Conservation (phyloP, 2,888 invertebrate species). For the Tipula confusa region DNA sequence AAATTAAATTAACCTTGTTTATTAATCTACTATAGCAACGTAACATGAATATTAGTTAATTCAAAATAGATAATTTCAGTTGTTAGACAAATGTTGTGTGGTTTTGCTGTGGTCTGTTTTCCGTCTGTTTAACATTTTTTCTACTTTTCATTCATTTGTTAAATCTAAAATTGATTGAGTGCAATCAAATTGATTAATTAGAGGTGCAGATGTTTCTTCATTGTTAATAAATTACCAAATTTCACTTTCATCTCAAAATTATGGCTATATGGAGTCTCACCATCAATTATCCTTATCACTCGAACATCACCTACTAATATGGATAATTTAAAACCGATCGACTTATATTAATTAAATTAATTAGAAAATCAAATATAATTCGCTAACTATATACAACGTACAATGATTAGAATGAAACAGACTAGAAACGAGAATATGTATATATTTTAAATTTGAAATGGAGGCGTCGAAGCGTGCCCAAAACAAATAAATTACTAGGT, state of each 20-base stretch:
- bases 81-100: background rate
- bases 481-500: background rate
- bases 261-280: background rate
- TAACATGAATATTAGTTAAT: background rate
- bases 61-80: background rate
- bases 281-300: background rate
- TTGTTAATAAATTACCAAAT: background rate
- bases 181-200: background rate
- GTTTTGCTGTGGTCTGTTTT: background rate
- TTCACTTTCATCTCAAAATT: background rate
- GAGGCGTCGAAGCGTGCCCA: background rate
- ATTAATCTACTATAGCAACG: background rate
- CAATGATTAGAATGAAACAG: background rate
- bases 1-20: constrained; percentile 9
- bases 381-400: background rate
- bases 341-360: background rate
- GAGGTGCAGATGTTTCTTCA: background rate
- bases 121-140: background rate
- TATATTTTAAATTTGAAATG: background rate
- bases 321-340: too few relatives aligned
- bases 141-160: background rate
- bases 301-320: background rate
- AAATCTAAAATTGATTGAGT: background rate
- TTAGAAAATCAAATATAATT: background rate
- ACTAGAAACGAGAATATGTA: background rate